These are phyloP conservation scores for Hylyphantes graminicola DNA, from an alignment of 1,140 invertebrate species.

Conservation along the genomic window DNA sequence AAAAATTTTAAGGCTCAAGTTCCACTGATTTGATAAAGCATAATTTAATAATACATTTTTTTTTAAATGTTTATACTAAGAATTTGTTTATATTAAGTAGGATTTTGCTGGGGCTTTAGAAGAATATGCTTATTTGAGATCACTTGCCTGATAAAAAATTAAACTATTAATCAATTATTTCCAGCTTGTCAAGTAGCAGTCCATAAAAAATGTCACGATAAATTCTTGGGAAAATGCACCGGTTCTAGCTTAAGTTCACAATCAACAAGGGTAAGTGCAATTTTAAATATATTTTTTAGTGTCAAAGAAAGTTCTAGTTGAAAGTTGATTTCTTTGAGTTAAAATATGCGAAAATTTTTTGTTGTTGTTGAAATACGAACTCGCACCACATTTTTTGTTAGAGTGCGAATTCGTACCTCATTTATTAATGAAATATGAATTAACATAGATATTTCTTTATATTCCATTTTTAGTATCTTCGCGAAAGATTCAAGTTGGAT, in stretches of 20 bases:
- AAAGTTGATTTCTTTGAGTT: too few relatives aligned
- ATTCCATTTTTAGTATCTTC: constrained; percentile 63
- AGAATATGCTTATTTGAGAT: too few relatives aligned
- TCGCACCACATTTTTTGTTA: not conserved
- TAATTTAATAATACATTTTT: too few relatives aligned
- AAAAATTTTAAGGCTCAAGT: too few relatives aligned
- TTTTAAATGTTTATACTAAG: too few relatives aligned
- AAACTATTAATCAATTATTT: not conserved
- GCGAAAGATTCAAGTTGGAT: constrained; percentile 95
- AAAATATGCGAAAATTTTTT: too few relatives aligned
- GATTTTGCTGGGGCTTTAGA: too few relatives aligned
- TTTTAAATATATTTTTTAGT: not conserved
- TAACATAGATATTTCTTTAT: not conserved
- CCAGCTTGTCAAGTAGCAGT: constrained; percentile 95
- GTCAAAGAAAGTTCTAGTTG: too few relatives aligned
- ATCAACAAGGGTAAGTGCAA: constrained; percentile 35
- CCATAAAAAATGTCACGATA: constrained; percentile 95
- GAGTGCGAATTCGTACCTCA: not conserved
- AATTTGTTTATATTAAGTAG: too few relatives aligned
- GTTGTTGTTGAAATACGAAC: too few relatives aligned
- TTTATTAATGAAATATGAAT: not conserved
- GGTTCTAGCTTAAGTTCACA: constrained; percentile 79
- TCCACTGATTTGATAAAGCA: too few relatives aligned
- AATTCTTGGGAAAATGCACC: constrained; percentile 93
- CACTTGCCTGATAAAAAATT: too few relatives aligned